Evolutionary conservation across 2,797 vertebrate species (phyloP), one percentile per base, ranked within the genome.

Genomic region (Adrianichthys oophorus): DNA sequence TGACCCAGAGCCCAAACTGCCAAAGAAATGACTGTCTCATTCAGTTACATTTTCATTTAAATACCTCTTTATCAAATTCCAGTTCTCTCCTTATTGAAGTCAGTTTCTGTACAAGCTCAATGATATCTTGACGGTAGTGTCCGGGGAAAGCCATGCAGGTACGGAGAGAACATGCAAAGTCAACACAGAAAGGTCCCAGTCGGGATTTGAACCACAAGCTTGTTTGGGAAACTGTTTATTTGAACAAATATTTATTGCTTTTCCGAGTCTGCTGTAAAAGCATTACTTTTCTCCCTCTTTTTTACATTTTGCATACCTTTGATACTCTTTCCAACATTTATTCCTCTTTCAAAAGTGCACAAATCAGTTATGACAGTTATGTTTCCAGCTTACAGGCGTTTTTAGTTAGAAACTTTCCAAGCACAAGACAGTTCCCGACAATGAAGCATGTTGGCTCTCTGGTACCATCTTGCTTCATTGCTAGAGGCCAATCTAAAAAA

Each of bases 381-480:
- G 7, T 10, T 45, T 10, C 21, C 32, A 62, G 62, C 32, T 65
- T 53, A 53, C 43, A 65, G 53, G 44, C 53, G 43, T 16, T 40
- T 18, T 45, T 48, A 59, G 21, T 40, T 51, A 43, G 43, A 64
- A 70, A 67, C 45, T 58, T 75, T 62, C 69, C 59, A 57, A 55
- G 44, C 16, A 52, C 10, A 48, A 52, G 47, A 16, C 21, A n/a
- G 59, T 52, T 70, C 19, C 57, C 46, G 12, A 63, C 56, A 71
- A 47, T 57, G 44, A 48, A 57, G 44, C 48, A 56, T 58, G 56
- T 42, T 72, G 47, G 57, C 24, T 43, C 61, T 71, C 10, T 76
- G 43, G 43, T 40, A 40, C 48, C 43, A 54, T 60, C 61, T 63
- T 75, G 23, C 77, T 76, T 76, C 61, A 68, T 65, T 64, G 57